Conservation (phyloP, 1,140 invertebrate species). For the Papilio machaon region DNA sequence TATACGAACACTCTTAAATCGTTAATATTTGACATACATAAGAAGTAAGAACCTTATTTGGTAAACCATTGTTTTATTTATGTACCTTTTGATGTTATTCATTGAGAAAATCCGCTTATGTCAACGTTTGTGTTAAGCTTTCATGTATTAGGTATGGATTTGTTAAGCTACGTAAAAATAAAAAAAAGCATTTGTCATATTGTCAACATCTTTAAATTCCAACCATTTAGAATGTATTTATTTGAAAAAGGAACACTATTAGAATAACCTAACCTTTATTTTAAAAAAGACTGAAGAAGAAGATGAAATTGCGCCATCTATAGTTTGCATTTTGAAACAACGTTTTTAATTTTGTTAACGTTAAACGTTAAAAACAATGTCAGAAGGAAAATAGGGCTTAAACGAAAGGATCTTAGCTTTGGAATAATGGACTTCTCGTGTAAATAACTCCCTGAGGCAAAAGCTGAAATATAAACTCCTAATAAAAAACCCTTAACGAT, state of each 20-base stretch:
- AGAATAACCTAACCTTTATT: too few species aligned
- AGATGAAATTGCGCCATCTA: too few species aligned
- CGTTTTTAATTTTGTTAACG: too few species aligned
- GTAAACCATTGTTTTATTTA: background rate
- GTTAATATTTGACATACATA: background rate
- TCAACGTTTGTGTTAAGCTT: background rate
- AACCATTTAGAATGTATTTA: background rate
- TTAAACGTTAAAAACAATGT: background rate
- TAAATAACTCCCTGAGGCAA: background rate
- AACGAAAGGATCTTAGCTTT: background rate
- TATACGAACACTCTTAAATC: too few species aligned
- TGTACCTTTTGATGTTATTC: too few species aligned
- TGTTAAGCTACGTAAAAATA: background rate
- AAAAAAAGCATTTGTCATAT: background rate
- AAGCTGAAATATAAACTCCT: background rate
- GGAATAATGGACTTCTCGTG: background rate
- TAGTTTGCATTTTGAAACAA: too few species aligned
- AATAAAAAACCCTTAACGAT: background rate
- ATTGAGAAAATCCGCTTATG: background rate
- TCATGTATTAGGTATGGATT: background rate
- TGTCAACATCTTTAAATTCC: background rate
- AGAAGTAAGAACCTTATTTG: background rate
- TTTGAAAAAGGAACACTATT: too few species aligned
- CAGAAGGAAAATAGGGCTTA: background rate
- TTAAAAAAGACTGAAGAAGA: too few species aligned